Evolutionary conservation across 2,797 vertebrate species (phyloP).

Genomic region (Takifugu rubripes): DNA sequence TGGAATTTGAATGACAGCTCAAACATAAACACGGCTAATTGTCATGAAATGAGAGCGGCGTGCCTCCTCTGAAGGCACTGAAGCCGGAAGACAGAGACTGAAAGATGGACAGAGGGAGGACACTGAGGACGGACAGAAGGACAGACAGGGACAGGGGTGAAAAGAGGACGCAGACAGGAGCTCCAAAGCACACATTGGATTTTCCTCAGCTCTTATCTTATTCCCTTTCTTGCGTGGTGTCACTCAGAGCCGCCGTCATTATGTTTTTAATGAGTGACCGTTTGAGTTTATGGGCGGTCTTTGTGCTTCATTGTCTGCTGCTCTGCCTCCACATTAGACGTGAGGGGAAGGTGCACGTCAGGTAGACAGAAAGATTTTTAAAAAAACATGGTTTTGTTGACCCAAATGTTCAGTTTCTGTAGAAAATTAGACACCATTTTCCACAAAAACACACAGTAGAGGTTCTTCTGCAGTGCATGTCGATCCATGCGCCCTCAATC

Average conservation of each 20-base stretch:
- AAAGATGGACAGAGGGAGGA: constrained; percentile 28
- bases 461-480: no score
- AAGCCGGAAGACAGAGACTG: constrained; percentile 23
- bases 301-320: no score
- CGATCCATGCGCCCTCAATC: no score
- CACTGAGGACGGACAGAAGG: constrained; percentile 11
- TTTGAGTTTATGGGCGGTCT: no score
- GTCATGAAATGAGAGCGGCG: constrained; percentile 3
- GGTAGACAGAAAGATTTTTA: no score
- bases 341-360: no score
- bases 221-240: background rate
- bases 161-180: constrained; percentile 15
- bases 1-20: background rate
- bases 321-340: no score
- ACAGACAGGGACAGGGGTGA: constrained; percentile 12
- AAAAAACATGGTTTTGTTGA: no score
- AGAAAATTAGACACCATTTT: no score
- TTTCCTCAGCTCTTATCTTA: constrained; percentile 8
- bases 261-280: background rate
- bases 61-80: constrained; percentile 21
- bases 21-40: constrained; percentile 20
- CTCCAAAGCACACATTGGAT: constrained; percentile 7
- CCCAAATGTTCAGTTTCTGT: no score
- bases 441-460: no score
- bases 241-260: background rate